Percentiles rank a stretch among this genome's conserved stretches.
These are phyloP conservation scores for Semibalanus balanoides DNA, from an alignment of 1,140 invertebrate genomes.

Conservation along the genomic window DNA sequence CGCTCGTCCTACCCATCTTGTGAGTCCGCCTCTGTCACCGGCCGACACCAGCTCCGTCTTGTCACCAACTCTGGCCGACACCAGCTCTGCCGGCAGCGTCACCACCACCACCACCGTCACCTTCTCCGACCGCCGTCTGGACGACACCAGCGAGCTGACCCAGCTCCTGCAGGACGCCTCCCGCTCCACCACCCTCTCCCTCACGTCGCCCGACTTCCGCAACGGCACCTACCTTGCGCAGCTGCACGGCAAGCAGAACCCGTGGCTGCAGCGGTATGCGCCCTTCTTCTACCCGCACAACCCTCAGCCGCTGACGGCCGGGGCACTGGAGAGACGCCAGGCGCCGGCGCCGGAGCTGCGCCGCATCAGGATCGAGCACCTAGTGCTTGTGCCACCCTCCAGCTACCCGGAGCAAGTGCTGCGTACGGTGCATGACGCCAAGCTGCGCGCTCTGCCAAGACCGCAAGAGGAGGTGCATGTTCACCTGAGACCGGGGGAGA, in stretches of 20 bases:
- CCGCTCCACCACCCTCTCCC: not conserved
- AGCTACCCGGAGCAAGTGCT: not conserved
- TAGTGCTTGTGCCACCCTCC: not conserved
- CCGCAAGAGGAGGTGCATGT: not conserved
- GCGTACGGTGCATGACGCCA: not conserved
- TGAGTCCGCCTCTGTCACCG: too few relatives aligned
- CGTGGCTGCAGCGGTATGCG: not conserved
- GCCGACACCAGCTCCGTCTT: not conserved
- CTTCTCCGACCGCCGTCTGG: too few relatives aligned
- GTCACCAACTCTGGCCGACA: too few relatives aligned
- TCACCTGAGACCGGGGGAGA: not conserved
- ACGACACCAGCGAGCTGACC: not conserved
- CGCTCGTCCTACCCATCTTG: too few relatives aligned
- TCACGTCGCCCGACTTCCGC: not conserved
- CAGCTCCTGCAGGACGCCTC: not conserved
- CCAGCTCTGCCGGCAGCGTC: not conserved
- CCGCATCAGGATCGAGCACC: not conserved
- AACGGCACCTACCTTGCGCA: not conserved
- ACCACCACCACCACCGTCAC: too few relatives aligned
- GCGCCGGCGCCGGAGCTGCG: not conserved
- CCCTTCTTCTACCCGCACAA: not conserved
- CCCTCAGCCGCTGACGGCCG: too few relatives aligned
- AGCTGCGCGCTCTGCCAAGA: not conserved
- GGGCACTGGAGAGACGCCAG: not conserved
- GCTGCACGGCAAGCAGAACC: not conserved